Base-by-base conservation (phyloP, 2,113 vertebrate genomes). In the Osmerus mordax region DNA sequence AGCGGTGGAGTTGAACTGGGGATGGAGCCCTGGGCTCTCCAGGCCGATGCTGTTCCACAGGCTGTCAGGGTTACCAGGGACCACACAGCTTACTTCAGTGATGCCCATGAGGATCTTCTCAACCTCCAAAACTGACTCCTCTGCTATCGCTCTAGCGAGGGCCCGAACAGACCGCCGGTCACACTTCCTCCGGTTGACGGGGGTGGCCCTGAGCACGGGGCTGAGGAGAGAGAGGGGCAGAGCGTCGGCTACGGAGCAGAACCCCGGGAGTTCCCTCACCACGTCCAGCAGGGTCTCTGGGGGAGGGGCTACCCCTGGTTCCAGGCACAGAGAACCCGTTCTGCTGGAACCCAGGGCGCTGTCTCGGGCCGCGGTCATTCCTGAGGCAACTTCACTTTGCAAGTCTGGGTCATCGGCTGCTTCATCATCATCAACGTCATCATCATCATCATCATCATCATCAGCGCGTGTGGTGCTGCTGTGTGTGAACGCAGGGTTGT, bases 1-100 rank as follows among this genome's bases (percentile, higher is more conserved):
- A 7, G 36, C 47, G 2, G 92, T 92, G 12, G 92, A 93, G 81
- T 88, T 92, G 12, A 93, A 79, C 61, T 85, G 78, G 12, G 91
- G 92, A 2, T 4, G 67, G 5, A 88, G 84, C 70, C 92, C 75
- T 2, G 91, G 89, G 78, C 88, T 91, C 62, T 90, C 88, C 3
- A 89, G 67, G 9, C 70, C 47, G 18, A 78, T 88, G 0, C 12
- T 55, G 81, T 81, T 89, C 15, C 89, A 69, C 4, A 68, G 65
- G 18, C 68, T 53, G 23, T 82, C 56, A 0, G n/a, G 0, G 2
- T 74, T 65, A 15, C 59, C 65, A 1, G 77, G 80, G 41, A 56
- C 36, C 4, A 76, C 1, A 0, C 70, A 12, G 36, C 25, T 68
- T 29, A 5, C 51, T 9, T 29, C 70, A 1, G 12, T 3, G n/a